Evolutionary conservation across 2,888 invertebrate genomes (phyloP).

Genomic region (Diplazon laetatorius): DNA sequence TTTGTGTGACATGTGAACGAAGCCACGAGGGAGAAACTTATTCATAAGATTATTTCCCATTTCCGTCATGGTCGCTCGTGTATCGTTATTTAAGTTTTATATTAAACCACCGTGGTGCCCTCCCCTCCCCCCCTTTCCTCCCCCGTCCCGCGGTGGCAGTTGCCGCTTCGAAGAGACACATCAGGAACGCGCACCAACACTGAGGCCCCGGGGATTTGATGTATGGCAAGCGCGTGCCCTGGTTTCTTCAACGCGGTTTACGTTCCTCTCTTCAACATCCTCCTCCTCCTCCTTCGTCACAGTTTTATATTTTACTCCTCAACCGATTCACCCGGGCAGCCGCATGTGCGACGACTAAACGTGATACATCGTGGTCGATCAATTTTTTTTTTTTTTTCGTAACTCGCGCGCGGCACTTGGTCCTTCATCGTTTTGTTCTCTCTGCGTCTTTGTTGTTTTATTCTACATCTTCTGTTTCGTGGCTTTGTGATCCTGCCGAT

Average conservation of each 20-base stretch:
- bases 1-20: constrained; percentile 38
- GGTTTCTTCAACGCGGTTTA: constrained; percentile 74
- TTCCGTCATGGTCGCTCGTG: constrained; percentile 79
- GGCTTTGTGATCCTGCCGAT: neutral
- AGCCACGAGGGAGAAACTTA: constrained; percentile 71
- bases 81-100: constrained; percentile 83
- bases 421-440: too few species aligned
- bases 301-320: neutral
- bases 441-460: constrained; percentile 11
- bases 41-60: constrained; percentile 81
- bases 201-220: constrained; percentile 75
- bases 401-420: too few species aligned
- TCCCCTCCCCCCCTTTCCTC: too few species aligned
- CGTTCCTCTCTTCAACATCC: constrained; percentile 35
- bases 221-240: constrained; percentile 81
- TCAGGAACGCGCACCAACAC: constrained; percentile 32
- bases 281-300: constrained; percentile 17
- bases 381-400: constrained; percentile 82
- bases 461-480: constrained; percentile 15
- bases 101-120: constrained; percentile 75
- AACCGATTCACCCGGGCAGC: constrained; percentile 60
- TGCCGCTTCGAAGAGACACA: constrained; percentile 61
- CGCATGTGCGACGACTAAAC: constrained; percentile 77
- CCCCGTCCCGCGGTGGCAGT: constrained; percentile 72
- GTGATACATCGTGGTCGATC: constrained; percentile 81